These are phyloP conservation scores for Nomada hirtipes DNA, from an alignment of 2,888 invertebrate species.

Conservation along the genomic window DNA sequence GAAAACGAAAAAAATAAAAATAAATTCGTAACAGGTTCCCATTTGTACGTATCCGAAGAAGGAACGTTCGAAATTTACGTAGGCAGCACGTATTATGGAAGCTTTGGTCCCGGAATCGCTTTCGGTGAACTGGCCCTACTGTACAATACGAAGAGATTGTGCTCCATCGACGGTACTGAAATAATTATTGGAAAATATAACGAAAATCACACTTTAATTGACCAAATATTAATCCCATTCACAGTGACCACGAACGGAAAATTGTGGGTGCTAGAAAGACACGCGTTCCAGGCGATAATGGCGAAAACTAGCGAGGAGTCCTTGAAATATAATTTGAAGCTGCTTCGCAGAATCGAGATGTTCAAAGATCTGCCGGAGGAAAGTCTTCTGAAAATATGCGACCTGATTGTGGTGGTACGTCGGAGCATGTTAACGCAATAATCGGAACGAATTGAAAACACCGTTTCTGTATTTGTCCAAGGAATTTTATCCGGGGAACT, in stretches of 20 bases:
- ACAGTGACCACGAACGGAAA: slow-evolving; percentile 90
- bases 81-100: slow-evolving; percentile 90
- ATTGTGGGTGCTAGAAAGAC: slow-evolving; percentile 94
- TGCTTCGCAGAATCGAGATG: slow-evolving; percentile 91
- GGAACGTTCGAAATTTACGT: slow-evolving; percentile 95
- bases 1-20: neutral
- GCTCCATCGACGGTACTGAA: slow-evolving; percentile 91
- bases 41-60: slow-evolving; percentile 93
- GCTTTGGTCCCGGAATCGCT: slow-evolving; percentile 91
- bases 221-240: slow-evolving; percentile 6
- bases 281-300: slow-evolving; percentile 94
- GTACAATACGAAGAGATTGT: slow-evolving; percentile 95
- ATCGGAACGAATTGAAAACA: neutral
- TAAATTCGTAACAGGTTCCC: slow-evolving; percentile 86
- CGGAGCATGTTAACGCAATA: neutral
- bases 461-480: slow-evolving; percentile 74
- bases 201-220: neutral
- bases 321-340: slow-evolving; percentile 92
- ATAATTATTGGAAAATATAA: neutral
- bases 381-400: slow-evolving; percentile 92
- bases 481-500: slow-evolving; percentile 92
- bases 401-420: slow-evolving; percentile 92
- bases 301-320: slow-evolving; percentile 91
- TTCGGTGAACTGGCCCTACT: slow-evolving; percentile 97
- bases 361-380: slow-evolving; percentile 86